Evolutionary conservation across 2,113 vertebrate genomes (phyloP), one percentile per base, ranked within the genome.

Genomic region (Pangasianodon hypophthalmus): DNA sequence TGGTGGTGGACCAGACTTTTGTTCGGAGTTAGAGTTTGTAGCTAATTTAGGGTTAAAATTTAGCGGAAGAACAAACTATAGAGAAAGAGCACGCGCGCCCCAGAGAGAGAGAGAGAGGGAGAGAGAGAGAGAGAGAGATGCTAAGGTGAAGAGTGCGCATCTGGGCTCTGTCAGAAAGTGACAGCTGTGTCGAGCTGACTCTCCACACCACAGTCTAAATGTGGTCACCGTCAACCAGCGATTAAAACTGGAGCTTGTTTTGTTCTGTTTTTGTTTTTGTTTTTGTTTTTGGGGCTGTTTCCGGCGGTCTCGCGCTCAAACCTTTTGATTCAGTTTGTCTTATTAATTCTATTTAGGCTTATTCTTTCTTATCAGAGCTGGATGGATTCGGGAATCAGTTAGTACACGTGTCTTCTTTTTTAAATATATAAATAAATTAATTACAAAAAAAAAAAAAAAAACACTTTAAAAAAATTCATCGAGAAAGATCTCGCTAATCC

Each of bases 91-190:
- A 21, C 44, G 82, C 50, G 50, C 10, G 50, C 50, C 9, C 10
- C 10, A 87, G 48, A 87, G 67, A 75, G 56, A 87, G 50, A 83
- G 32, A 84, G 67, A 64, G 75, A 56, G 80, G 14, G 67, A 58
- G 80, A 67, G 56, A 41, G 89, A 83, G 56, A 58, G 86, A 46
- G 84, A 56, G 69, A 82, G 85, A 81, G 52, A 83, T 52, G 77
- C 3, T 29, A 85, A 69, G 85, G 88, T 84, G 82, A 91, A 85
- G 88, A 60, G 92, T 84, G 85, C 24, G 46, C 87, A 93, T 95
- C 95, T 96, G 96, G 92, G 82, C 92, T 95, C 86, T 93, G 92
- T 96, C 95, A 96, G 86, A 79, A 16, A 75, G 84, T 92, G 94
- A 92, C 95, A 95, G 92, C 90, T 88, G 90, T 26, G 24, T 62